Conservation (phyloP, 1,140 invertebrate species). For the Manduca sexta region DNA sequence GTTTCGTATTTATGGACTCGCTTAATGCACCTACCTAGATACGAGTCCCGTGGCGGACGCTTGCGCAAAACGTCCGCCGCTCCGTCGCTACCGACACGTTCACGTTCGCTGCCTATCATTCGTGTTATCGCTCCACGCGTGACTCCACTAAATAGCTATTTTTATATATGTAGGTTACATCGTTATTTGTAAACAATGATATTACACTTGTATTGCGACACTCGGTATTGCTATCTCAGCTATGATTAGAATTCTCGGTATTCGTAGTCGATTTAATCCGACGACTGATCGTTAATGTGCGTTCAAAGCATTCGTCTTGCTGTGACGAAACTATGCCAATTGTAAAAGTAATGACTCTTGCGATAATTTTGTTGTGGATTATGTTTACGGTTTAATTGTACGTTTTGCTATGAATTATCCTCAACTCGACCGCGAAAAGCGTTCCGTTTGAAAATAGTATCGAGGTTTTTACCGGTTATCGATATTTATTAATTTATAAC, state of each 20-base stretch:
- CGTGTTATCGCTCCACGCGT: slow-evolving; percentile 42
- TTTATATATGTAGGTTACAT: slow-evolving; percentile 40
- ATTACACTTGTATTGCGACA: slow-evolving; percentile 13
- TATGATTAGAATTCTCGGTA: too few species aligned
- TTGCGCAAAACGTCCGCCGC: slow-evolving; percentile 50
- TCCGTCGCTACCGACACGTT: slow-evolving; percentile 39
- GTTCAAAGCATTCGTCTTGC: too few species aligned
- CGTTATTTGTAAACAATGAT: slow-evolving; percentile 47
- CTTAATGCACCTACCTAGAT: slow-evolving; percentile 68
- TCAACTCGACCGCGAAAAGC: too few species aligned
- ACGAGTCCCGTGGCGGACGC: slow-evolving; percentile 53
- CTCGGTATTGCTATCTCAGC: not conserved
- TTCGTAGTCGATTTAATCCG: slow-evolving; percentile 10
- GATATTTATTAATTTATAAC: too few species aligned
- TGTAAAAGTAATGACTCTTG: slow-evolving; percentile 10
- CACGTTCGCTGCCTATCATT: slow-evolving; percentile 36
- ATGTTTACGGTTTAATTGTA: too few species aligned
- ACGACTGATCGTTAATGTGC: too few species aligned
- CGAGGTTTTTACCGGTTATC: too few species aligned
- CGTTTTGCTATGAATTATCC: too few species aligned
- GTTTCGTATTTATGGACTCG: slow-evolving; percentile 69
- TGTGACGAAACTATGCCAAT: too few species aligned
- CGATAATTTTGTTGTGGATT: slow-evolving; percentile 42
- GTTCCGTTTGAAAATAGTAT: too few species aligned
- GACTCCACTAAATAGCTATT: slow-evolving; percentile 34